Percentiles rank a stretch among this genome's conserved stretches.
Evolutionary conservation across 2,797 vertebrate species (phyloP).

Genomic region (Enteromius trimaculatus): DNA sequence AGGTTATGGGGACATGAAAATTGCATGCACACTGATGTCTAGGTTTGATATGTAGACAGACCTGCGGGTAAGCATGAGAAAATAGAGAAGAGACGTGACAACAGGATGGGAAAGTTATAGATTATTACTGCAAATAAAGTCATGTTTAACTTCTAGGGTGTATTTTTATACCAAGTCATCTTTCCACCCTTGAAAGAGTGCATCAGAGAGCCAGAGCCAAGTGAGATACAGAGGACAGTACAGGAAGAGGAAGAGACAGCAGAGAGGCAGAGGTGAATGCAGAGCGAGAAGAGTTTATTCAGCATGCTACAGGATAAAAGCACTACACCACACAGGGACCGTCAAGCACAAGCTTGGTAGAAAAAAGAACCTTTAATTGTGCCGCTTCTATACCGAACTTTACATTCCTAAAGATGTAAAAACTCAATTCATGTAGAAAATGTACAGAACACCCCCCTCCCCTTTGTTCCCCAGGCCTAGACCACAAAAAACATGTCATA

Average conservation of each 20-base stretch:
- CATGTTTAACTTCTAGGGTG: not conserved
- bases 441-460: constrained; percentile 80
- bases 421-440: constrained; percentile 91
- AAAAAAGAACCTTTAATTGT: constrained; percentile 96
- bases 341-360: constrained; percentile 86
- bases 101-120: not conserved
- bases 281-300: constrained; percentile 96
- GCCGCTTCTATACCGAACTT: constrained; percentile 88
- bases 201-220: constrained; percentile 64
- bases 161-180: constrained; percentile 44
- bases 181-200: constrained; percentile 82
- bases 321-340: constrained; percentile 84
- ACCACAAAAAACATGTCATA: constrained; percentile 32
- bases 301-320: constrained; percentile 91
- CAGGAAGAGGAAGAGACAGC: constrained; percentile 77
- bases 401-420: constrained; percentile 93
- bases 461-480: not conserved
- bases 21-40: not conserved
- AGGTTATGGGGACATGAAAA: not conserved
- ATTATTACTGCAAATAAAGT: not conserved
- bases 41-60: not conserved
- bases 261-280: constrained; percentile 89
- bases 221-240: constrained; percentile 50
- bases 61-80: not conserved
- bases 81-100: constrained; percentile 5